Percentiles rank a stretch among this genome's conserved stretches.
These are phyloP conservation scores for Euwallacea fornicatus DNA, from an alignment of 1,140 invertebrate species.

Conservation along the genomic window DNA sequence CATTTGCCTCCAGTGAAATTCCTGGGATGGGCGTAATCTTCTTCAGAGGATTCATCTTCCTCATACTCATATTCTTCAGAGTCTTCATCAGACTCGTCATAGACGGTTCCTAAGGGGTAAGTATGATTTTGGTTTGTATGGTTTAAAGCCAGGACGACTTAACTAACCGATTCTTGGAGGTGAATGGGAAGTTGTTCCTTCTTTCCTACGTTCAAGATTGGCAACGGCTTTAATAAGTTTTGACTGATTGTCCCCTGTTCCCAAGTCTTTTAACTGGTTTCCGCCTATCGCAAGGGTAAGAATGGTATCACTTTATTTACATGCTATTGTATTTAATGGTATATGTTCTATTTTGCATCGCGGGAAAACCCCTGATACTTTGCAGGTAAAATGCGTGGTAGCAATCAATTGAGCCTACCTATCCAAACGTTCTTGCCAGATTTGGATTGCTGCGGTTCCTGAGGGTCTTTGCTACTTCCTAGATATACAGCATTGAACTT, in stretches of 20 bases:
- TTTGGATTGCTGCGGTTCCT: slow-evolving; percentile 54
- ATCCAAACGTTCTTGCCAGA: slow-evolving; percentile 61
- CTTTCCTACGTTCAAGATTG: slow-evolving; percentile 57
- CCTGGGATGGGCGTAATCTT: slow-evolving; percentile 56
- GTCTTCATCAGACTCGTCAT: slow-evolving; percentile 54
- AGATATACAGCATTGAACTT: slow-evolving; percentile 54
- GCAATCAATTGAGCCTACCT: not conserved
- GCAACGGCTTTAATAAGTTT: slow-evolving; percentile 64
- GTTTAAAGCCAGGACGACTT: not conserved
- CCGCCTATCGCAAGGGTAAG: slow-evolving; percentile 48
- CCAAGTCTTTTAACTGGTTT: slow-evolving; percentile 58
- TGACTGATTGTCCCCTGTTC: slow-evolving; percentile 59
- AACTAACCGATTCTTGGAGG: slow-evolving; percentile 34
- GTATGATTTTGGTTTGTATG: not conserved
- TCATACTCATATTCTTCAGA: slow-evolving; percentile 60
- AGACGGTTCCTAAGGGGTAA: slow-evolving; percentile 26
- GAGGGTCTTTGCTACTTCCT: slow-evolving; percentile 43
- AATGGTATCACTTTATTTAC: too few relatives aligned
- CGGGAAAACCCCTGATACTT: not conserved
- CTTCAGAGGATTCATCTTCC: slow-evolving; percentile 58
- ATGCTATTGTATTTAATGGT: too few relatives aligned
- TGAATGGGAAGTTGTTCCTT: slow-evolving; percentile 24
- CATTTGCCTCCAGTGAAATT: slow-evolving; percentile 55
- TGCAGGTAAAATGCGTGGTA: not conserved
- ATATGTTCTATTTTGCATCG: too few relatives aligned